phyloP scores from a whole-genome alignment of 2,113 vertebrate species.

The Carassius auratus region DNA sequence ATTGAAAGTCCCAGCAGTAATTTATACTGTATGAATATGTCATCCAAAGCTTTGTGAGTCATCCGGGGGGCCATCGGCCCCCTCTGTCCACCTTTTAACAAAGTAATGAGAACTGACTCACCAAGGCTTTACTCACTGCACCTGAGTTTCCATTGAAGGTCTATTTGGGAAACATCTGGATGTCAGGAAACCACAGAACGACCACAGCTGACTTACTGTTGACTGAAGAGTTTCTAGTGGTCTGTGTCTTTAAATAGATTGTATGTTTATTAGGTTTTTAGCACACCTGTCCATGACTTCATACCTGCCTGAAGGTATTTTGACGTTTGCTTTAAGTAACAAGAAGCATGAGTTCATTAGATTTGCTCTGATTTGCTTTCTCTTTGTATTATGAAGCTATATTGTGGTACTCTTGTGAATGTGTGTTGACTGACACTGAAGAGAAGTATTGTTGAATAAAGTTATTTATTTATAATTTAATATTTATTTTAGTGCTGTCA shows the following conservation, averaged over 20 bases:
- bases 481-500: too few species aligned
- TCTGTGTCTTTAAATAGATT: background rate
- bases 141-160: background rate
- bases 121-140: constrained; percentile 25
- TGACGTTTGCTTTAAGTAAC: background rate
- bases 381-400: too few species aligned
- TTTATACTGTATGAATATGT: constrained; percentile 52
- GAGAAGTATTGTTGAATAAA: too few species aligned
- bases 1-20: constrained; percentile 51
- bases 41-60: constrained; percentile 55
- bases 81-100: constrained; percentile 57
- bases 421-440: too few species aligned
- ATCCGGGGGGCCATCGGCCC: constrained; percentile 64
- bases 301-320: constrained; percentile 4
- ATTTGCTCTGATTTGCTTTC: background rate
- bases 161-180: constrained; percentile 40
- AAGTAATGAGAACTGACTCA: constrained; percentile 54
- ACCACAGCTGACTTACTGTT: constrained; percentile 36
- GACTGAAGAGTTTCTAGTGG: constrained; percentile 13
- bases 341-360: background rate
- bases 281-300: constrained; percentile 17
- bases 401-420: too few species aligned
- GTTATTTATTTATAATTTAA: too few species aligned
- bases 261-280: constrained; percentile 19
- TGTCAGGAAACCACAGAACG: constrained; percentile 44